phyloP scores from a whole-genome alignment of 1,140 invertebrate species.

The Cotesia typhae region DNA sequence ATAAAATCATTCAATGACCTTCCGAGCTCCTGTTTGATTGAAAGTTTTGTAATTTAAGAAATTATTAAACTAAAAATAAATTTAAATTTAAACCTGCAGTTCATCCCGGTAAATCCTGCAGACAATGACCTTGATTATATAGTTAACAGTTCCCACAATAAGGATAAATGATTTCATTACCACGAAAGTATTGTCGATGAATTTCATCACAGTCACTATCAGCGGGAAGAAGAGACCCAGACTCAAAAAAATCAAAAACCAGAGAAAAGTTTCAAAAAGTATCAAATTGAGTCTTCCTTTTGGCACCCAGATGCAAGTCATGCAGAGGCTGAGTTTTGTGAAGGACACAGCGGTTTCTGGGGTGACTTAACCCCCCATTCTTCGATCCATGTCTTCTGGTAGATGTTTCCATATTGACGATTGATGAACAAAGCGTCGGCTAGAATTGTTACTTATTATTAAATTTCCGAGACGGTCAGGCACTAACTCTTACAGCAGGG shows the following conservation, averaged over 20 bases:
- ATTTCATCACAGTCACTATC: neutral
- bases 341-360: neutral
- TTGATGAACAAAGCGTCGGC: too few species aligned
- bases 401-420: neutral
- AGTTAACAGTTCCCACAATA: neutral
- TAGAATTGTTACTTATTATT: too few species aligned
- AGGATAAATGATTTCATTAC: constrained; percentile 1
- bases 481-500: too few species aligned
- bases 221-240: neutral
- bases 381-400: neutral
- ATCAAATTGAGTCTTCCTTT: too few species aligned
- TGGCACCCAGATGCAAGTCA: neutral
- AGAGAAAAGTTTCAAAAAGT: neutral
- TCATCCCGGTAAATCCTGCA: neutral
- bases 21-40: neutral
- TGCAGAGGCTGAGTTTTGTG: neutral
- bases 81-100: neutral
- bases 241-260: neutral
- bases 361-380: neutral
- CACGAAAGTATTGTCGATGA: neutral
- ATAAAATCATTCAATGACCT: neutral
- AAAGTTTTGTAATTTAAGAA: neutral
- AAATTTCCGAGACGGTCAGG: too few species aligned
- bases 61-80: neutral
- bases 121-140: neutral